These are phyloP conservation scores for Microchirus variegatus DNA, from an alignment of 2,797 vertebrate genomes.

Conservation along the genomic window DNA sequence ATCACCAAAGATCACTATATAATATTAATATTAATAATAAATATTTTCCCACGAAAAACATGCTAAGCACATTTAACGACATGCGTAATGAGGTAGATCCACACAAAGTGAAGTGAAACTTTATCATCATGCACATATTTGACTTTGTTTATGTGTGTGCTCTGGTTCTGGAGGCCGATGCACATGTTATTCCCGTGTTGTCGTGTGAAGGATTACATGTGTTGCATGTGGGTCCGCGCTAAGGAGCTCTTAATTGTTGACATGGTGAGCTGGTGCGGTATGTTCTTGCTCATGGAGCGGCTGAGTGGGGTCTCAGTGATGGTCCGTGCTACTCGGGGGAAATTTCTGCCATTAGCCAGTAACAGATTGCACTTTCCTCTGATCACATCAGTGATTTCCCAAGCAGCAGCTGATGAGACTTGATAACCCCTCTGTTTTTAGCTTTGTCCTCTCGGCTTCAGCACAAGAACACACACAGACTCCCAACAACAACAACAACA, in stretches of 20 bases:
- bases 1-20: too few relatives aligned
- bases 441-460: background rate
- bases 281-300: conserved; percentile 13
- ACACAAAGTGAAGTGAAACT: too few relatives aligned
- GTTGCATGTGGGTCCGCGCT: conserved; percentile 4
- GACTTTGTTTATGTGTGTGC: conserved; percentile 2
- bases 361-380: conserved; percentile 15
- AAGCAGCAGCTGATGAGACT: conserved; percentile 33
- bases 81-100: too few relatives aligned
- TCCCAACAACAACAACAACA: conserved; percentile 36
- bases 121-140: background rate
- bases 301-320: conserved; percentile 1
- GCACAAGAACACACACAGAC: conserved; percentile 11
- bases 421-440: conserved; percentile 23
- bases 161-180: background rate
- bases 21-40: too few relatives aligned
- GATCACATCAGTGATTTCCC: conserved; percentile 25
- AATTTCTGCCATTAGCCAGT: conserved; percentile 13
- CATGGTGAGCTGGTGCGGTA: conserved; percentile 9
- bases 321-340: conserved; percentile 17
- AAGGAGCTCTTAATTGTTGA: conserved; percentile 10
- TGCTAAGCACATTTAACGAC: too few relatives aligned
- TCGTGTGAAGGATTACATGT: conserved; percentile 4
- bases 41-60: too few relatives aligned
- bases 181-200: background rate